Percentiles rank a stretch among this genome's conserved stretches.
These are phyloP conservation scores for rabbit (Oryctolagus cuniculus) DNA, from an alignment of 2,113 vertebrate species.

Conservation along the genomic window DNA sequence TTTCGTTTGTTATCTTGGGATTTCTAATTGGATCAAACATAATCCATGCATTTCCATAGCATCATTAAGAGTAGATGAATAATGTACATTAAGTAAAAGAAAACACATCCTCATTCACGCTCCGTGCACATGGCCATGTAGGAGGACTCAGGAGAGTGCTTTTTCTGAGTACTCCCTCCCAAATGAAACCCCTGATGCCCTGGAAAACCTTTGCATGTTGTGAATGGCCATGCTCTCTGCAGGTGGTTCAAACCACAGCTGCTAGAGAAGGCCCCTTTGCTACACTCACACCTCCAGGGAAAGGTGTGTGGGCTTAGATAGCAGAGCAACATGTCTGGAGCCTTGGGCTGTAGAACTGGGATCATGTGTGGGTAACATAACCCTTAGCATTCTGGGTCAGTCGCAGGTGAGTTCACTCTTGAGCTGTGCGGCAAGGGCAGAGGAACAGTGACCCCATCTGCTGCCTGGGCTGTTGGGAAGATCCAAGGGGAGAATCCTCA, in stretches of 20 bases:
- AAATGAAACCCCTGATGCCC: not conserved
- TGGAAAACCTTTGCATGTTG: not conserved
- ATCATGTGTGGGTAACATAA: not conserved
- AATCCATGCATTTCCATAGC: too few species aligned
- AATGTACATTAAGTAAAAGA: not conserved
- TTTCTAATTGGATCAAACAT: too few species aligned
- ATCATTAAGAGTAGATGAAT: not conserved
- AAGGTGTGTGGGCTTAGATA: not conserved
- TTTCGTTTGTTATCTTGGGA: too few species aligned
- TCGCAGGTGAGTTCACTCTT: not conserved
- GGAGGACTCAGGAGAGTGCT: not conserved
- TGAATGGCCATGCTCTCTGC: not conserved
- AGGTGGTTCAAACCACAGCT: not conserved
- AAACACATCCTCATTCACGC: not conserved
- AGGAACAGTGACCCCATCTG: not conserved
- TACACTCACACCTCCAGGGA: rapidly evolving
- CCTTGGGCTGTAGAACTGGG: not conserved
- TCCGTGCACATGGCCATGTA: not conserved
- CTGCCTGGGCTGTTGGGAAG: not conserved
- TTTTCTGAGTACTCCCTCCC: not conserved
- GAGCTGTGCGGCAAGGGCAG: not conserved
- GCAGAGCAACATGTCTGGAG: not conserved
- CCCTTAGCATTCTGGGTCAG: not conserved
- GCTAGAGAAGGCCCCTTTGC: not conserved
- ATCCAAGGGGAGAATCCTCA: not conserved